Evolutionary conservation across 2,797 vertebrate species (phyloP).

Genomic region (Varecia variegata): DNA sequence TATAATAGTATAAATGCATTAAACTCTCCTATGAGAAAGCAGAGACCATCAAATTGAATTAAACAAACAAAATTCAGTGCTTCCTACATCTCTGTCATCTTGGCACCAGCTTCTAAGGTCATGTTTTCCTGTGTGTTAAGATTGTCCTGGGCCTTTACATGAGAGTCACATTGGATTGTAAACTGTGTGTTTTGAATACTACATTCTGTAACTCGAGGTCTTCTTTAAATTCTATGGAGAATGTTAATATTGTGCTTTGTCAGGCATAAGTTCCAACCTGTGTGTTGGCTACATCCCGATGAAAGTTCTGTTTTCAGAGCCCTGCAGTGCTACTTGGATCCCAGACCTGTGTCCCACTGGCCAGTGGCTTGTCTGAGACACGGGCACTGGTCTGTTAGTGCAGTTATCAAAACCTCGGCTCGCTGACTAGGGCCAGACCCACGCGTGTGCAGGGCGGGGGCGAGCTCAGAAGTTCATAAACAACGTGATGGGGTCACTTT

Average conservation of each 20-base stretch:
- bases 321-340: background rate
- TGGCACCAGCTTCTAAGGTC: background rate
- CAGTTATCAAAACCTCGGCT: background rate
- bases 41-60: background rate
- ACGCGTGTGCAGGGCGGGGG: fast-evolving
- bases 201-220: background rate
- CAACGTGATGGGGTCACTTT: background rate
- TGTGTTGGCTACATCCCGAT: background rate
- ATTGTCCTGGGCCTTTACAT: background rate
- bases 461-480: background rate
- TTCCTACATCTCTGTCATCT: background rate
- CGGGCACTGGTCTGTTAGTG: too few species aligned
- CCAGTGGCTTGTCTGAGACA: background rate
- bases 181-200: background rate
- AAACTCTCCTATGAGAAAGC: background rate
- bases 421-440: background rate
- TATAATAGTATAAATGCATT: background rate
- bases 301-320: background rate
- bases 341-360: too few species aligned
- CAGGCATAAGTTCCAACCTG: background rate
- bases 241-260: background rate
- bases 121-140: background rate
- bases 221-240: background rate
- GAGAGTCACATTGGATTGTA: background rate
- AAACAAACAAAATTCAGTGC: background rate